Percentiles rank a stretch among this genome's conserved stretches.
These are phyloP conservation scores for Alfaro cultratus DNA, from an alignment of 2,797 vertebrate species.

Conservation along the genomic window DNA sequence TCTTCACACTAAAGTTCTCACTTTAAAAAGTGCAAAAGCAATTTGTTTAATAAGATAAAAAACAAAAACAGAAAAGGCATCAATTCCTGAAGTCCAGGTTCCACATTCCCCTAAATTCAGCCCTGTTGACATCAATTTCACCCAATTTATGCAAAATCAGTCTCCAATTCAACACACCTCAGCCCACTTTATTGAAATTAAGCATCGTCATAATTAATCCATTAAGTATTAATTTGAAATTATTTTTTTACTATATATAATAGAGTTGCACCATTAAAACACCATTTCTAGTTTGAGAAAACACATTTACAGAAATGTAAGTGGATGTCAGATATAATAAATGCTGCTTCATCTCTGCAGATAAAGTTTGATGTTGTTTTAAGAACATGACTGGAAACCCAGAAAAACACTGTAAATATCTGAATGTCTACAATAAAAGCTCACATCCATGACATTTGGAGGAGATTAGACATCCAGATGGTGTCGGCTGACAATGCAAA, in stretches of 20 bases:
- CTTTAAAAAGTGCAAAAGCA: no score
- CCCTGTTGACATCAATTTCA: not conserved
- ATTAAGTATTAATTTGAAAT: not conserved
- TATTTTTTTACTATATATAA: not conserved
- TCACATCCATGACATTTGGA: conserved; percentile 1
- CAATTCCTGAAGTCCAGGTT: not conserved
- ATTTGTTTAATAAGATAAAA: no score
- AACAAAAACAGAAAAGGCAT: not conserved
- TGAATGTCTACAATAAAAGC: not conserved
- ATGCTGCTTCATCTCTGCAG: not conserved
- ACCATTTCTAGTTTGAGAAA: not conserved
- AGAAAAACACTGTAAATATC: not conserved
- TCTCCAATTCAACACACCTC: not conserved
- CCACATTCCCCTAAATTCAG: not conserved
- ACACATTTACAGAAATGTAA: not conserved
- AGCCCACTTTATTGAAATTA: not conserved
- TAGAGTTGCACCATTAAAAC: not conserved
- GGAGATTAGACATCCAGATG: not conserved
- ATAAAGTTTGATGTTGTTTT: not conserved
- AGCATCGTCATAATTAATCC: not conserved
- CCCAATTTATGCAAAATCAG: not conserved
- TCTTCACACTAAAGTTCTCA: no score
- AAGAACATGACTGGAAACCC: not conserved
- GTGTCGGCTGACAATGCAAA: not conserved
- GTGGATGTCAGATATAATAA: not conserved